Conservation (phyloP, 2,113 vertebrate genomes). For the Platichthys stellatus region DNA sequence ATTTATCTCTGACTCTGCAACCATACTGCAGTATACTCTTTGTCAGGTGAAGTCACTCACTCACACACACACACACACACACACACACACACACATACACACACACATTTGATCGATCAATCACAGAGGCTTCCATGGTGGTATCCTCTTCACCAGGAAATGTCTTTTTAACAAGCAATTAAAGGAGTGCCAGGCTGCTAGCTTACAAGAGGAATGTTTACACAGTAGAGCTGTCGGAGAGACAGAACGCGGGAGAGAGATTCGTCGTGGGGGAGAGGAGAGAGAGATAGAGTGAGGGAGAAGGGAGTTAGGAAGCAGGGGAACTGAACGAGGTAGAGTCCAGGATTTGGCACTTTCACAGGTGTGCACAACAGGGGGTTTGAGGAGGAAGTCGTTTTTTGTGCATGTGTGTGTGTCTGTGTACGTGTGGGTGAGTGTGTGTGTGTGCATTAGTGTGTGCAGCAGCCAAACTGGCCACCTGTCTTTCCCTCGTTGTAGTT, state of each 20-base stretch:
- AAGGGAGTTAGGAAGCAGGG: slow-evolving; percentile 35
- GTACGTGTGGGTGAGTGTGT: slow-evolving; percentile 53
- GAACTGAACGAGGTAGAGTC: slow-evolving; percentile 42
- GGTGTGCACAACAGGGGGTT: slow-evolving; percentile 79
- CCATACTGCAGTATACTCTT: background rate
- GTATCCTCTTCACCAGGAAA: slow-evolving; percentile 70
- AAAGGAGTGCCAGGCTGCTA: slow-evolving; percentile 63
- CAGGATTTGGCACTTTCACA: slow-evolving; percentile 76
- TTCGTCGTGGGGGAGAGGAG: slow-evolving; percentile 43
- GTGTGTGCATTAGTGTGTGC: slow-evolving; percentile 45
- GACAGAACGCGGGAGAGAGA: slow-evolving; percentile 30
- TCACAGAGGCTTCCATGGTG: slow-evolving; percentile 57
- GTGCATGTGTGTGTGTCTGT: slow-evolving; percentile 36
- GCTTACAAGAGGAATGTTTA: slow-evolving; percentile 68
- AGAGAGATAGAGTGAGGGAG: slow-evolving; percentile 17
- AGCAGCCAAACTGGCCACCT: slow-evolving; percentile 81
- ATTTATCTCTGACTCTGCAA: background rate
- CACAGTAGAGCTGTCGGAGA: slow-evolving; percentile 48
- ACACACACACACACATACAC: background rate
- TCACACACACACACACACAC: background rate
- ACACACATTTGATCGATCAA: background rate
- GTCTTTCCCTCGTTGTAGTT: slow-evolving; percentile 82
- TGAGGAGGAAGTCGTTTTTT: slow-evolving; percentile 64
- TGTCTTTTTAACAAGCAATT: slow-evolving; percentile 79
- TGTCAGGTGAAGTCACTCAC: background rate